Base-by-base conservation (phyloP, 2,113 vertebrate species). In the Nesoenas mayeri region DNA sequence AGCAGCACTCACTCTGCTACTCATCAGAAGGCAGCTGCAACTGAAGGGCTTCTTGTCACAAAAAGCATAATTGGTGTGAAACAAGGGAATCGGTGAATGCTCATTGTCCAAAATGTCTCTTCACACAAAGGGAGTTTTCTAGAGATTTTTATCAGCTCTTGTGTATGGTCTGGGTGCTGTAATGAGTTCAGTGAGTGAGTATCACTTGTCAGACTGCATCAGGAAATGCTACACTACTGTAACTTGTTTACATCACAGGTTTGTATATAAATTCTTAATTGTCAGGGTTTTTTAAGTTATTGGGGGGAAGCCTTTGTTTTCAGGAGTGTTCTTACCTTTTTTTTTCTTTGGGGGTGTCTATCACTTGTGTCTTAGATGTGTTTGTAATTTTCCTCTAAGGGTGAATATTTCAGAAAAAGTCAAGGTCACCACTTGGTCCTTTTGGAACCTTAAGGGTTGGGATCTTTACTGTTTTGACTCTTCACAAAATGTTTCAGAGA, bases 41-140 rank as follows among this genome's bases (percentile, higher is more conserved):
- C 28, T 11, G 2, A 78, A 94, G 95, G 92, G 94, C 95, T 96
- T 56, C 83, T 81, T 53, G 61, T 53, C 69, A 61, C 57, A 24
- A 24, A 13, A 21, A 77, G 60, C 67, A 62, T 19, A 10, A 3
- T 24, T 10, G 40, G 34, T 50, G 54, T 47, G 42, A 48, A 88
- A 44, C n/a, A 25, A 69, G 14, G 28, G 18, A 6, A 34, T 32
- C 42, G 13, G 66, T 36, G 86, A 67, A 21, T 0, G 2, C 54
- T 21, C 5, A 5, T 5, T 6, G 44, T 31, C 25, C 34, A 8
- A 79, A 83, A 62, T 0, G 7, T 24, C n/a, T 72, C 61, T 47
- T 62, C 3, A 10, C 1, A 3, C 5, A 40, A 47, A 53, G 28
- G 44, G 24, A 71, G 51, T 47, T 47, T 47, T 19, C 18, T 47